phyloP scores from a whole-genome alignment of 2,888 invertebrate species.

The Scaptodrosophila latifasciaeformis region DNA sequence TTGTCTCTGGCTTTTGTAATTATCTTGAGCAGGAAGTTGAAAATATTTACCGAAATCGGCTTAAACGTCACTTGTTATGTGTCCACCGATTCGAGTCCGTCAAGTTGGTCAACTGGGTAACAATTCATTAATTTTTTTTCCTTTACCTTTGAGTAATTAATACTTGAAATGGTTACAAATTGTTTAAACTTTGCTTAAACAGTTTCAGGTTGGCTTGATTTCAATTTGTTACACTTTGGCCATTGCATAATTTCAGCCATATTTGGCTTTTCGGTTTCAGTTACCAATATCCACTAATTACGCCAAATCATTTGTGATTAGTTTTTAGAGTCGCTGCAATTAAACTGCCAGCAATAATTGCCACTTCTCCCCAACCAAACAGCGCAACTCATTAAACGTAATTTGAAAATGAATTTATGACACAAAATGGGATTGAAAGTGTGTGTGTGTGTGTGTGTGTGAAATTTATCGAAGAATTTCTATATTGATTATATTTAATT shows the following conservation, averaged over 20 bases:
- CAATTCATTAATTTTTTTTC: slow-evolving; percentile 7
- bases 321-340: slow-evolving; percentile 18
- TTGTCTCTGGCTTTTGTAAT: too few species aligned
- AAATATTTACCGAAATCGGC: slow-evolving; percentile 47
- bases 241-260: slow-evolving; percentile 6
- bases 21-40: slow-evolving; percentile 61
- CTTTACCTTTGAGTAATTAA: slow-evolving; percentile 41
- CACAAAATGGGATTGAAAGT: too few species aligned
- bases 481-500: too few species aligned
- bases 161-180: slow-evolving; percentile 44
- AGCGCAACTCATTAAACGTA: neutral
- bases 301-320: slow-evolving; percentile 37
- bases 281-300: slow-evolving; percentile 56
- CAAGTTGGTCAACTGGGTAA: neutral
- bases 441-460: too few species aligned
- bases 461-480: too few species aligned
- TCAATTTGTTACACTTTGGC: slow-evolving; percentile 25
- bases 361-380: slow-evolving; percentile 24
- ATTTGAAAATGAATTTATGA: too few species aligned
- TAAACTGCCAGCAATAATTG: slow-evolving; percentile 16
- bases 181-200: slow-evolving; percentile 15
- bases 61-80: slow-evolving; percentile 40
- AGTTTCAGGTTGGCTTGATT: slow-evolving; percentile 21
- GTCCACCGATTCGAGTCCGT: neutral
- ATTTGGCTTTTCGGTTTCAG: slow-evolving; percentile 2